Evolutionary conservation across 2,888 invertebrate species (phyloP), one percentile per base, ranked within the genome.

Genomic region (Ornithoptera priamus): DNA sequence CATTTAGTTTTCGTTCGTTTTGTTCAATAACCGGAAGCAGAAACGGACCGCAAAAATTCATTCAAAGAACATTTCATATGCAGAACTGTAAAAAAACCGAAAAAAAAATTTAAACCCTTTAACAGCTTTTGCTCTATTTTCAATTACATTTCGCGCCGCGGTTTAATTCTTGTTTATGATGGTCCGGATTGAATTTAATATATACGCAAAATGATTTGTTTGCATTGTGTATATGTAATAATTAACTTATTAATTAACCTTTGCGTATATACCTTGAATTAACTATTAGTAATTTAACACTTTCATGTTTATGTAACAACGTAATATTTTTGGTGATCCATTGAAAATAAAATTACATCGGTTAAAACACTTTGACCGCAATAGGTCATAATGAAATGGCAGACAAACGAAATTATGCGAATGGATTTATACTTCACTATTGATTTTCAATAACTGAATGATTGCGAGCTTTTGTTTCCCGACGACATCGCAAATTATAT

Each of bases 401-500:
- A 15, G 53, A 53, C n/a, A n/a, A n/a, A 53, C 36, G 17, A 12
- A 65, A 65, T 65, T n/a, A 60, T 65, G 53, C 60, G 56, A 56
- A 60, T 53, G 65, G n/a, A 60, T 65, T 56, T 60, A 39, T 24
- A 39, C 24, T 65, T 53, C 24, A 42, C 60, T 64, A 69, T 65
- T 65, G 61, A 15, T 61, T 62, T 65, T 46, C 61, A 46, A 65
- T 69, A 46, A 62, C 22, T 46, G 53, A 4, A n/a, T 5, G 6
- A n/a, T n/a, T n/a, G 12, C 53, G 53, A n/a, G 53, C 53, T n/a
- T 53, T n/a, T 53, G 53, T 53, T 53, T 5, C 53, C n/a, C 53
- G 53, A n/a, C 30, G 58, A 10, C 42, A 56, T 36, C 65, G 39
- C 42, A 24, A 65, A 65, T 69, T 69, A 61, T 30, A 65, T 65